A percentile compares a stretch with the other conserved stretches of the same genome.
Evolutionary conservation across 2,113 vertebrate genomes (phyloP).

Genomic region (Murina feae): DNA sequence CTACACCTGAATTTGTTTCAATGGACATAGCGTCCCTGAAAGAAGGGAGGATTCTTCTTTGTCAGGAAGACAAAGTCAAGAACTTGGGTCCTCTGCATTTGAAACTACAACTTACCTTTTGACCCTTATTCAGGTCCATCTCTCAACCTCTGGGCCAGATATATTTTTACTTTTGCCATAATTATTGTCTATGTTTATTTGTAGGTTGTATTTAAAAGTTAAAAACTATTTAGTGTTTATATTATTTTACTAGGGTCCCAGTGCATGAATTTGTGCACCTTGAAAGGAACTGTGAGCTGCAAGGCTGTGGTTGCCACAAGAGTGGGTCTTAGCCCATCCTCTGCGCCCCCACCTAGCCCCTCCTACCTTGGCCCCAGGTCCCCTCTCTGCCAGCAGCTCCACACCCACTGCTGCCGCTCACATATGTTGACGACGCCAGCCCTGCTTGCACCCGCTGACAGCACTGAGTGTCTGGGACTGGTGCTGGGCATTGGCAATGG

Average conservation of each 20-base stretch:
- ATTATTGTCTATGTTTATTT: neutral
- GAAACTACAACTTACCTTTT: neutral
- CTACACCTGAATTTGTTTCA: neutral
- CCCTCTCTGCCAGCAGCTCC: too few relatives aligned
- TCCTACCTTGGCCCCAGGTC: too few relatives aligned
- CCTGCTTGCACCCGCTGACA: too few relatives aligned
- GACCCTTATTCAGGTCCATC: too few relatives aligned
- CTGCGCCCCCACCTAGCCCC: too few relatives aligned
- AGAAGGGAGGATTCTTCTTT: neutral
- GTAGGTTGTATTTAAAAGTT: neutral
- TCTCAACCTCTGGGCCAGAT: neutral
- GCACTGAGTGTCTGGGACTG: too few relatives aligned
- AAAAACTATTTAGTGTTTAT: neutral
- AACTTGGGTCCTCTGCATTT: neutral
- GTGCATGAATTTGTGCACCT: too few relatives aligned
- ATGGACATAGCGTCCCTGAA: neutral
- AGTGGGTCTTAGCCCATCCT: too few relatives aligned
- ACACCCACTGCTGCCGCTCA: fast-evolving
- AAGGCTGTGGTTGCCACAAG: too few relatives aligned
- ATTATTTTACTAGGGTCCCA: neutral
- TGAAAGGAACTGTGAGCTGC: too few relatives aligned
- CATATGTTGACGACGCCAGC: too few relatives aligned
- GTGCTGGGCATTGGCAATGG: too few relatives aligned
- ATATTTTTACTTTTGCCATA: neutral
- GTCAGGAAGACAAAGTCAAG: neutral